phyloP scores from a whole-genome alignment of 2,888 invertebrate genomes.

The Terebella lapidaria region DNA sequence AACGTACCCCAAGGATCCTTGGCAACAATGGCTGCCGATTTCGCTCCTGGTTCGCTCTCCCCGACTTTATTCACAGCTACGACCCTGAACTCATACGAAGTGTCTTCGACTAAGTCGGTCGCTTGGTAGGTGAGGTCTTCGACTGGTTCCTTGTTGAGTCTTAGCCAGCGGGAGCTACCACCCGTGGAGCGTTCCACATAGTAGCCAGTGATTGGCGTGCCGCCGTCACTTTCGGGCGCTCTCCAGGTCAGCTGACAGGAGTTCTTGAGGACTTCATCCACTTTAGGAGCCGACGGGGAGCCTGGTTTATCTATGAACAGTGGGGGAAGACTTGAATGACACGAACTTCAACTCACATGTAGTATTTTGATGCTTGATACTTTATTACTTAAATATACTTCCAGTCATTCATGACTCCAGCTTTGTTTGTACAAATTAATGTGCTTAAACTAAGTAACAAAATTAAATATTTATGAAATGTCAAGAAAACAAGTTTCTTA shows the following conservation, averaged over 20 bases:
- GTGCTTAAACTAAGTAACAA: neutral
- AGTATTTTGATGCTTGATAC: no score
- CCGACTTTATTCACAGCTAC: conserved; percentile 65
- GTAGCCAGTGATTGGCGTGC: conserved; percentile 32
- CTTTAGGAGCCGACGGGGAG: conserved; percentile 25
- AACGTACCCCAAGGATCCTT: conserved; percentile 33
- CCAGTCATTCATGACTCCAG: no score
- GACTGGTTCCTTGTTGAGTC: conserved; percentile 27
- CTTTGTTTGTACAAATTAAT: neutral
- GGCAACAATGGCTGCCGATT: conserved; percentile 28
- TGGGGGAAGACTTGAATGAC: no score
- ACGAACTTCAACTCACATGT: no score
- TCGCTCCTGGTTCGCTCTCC: conserved; percentile 19
- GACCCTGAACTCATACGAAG: conserved; percentile 60
- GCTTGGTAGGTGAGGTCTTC: conserved; percentile 8
- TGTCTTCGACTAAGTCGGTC: conserved; percentile 42
- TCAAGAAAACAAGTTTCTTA: no score
- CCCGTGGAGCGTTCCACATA: conserved; percentile 25
- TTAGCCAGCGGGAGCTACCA: conserved; percentile 31
- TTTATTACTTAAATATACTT: no score
- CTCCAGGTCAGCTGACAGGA: conserved; percentile 29
- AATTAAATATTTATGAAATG: no score
- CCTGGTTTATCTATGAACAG: conserved; percentile 6
- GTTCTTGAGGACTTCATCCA: conserved; percentile 28
- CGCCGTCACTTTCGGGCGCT: conserved; percentile 31